Conservation (phyloP, 2,797 vertebrate genomes). For the Fringilla coelebs region DNA sequence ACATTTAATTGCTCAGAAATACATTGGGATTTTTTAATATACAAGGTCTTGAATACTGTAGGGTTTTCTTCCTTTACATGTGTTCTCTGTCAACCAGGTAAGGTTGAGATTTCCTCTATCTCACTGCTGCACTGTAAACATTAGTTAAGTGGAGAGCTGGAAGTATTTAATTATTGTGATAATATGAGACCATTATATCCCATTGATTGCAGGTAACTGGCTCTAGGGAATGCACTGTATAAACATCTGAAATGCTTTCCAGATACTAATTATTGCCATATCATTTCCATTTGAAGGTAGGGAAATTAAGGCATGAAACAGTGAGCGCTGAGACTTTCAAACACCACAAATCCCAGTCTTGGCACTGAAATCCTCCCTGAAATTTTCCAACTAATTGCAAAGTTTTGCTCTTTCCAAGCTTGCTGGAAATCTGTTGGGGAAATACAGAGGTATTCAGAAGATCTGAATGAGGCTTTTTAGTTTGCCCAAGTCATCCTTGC, state of each 20-base stretch:
- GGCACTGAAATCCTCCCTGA: background rate
- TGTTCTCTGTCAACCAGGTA: background rate
- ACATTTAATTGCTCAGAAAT: background rate
- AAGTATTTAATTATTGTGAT: constrained; percentile 63
- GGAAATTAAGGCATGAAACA: background rate
- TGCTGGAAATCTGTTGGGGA: background rate
- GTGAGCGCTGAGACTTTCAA: background rate
- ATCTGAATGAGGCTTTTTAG: background rate
- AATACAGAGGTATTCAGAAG: background rate
- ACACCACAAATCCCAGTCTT: background rate
- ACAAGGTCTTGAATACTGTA: background rate
- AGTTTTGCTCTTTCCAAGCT: background rate
- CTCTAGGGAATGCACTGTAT: constrained; percentile 9
- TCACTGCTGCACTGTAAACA: background rate
- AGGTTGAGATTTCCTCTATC: background rate
- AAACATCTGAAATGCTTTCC: constrained; percentile 28
- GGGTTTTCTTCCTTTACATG: background rate
- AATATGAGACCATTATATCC: constrained; percentile 39
- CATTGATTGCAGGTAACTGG: constrained; percentile 53
- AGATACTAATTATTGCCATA: constrained; percentile 19
- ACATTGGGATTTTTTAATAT: background rate
- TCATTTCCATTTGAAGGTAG: background rate
- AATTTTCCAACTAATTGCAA: background rate
- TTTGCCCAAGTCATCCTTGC: background rate
- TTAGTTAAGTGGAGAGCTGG: constrained; percentile 14